These are phyloP conservation scores for Corydoras sp. DNA, from an alignment of 2,113 vertebrate species.

Conservation along the genomic window DNA sequence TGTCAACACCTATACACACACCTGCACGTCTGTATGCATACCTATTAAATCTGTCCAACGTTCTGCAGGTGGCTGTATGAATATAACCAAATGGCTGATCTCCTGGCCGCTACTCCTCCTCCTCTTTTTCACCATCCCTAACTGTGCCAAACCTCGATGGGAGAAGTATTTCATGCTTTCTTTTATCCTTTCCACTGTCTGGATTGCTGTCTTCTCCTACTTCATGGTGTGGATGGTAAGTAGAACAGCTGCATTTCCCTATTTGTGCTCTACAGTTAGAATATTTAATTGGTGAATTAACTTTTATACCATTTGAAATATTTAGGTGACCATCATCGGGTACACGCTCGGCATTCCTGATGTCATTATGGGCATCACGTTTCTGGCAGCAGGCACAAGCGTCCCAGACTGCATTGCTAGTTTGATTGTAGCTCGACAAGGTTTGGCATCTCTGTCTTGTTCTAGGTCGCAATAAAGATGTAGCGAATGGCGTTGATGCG, in stretches of 20 bases:
- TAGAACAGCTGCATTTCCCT: not conserved
- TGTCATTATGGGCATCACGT: conserved; percentile 81
- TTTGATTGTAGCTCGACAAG: conserved; percentile 95
- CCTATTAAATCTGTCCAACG: no score
- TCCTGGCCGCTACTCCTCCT: conserved; percentile 88
- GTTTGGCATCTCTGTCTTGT: conserved; percentile 55
- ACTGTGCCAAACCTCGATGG: conserved; percentile 91
- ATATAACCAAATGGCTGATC: conserved; percentile 85
- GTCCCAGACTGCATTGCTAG: conserved; percentile 98
- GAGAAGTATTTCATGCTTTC: conserved; percentile 91
- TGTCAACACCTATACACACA: no score
- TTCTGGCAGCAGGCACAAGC: conserved; percentile 78
- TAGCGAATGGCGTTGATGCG: no score
- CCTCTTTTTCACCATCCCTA: conserved; percentile 83
- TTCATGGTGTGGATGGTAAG: conserved; percentile 99
- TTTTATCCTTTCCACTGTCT: conserved; percentile 86
- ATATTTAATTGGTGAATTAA: not conserved
- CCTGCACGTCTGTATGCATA: not conserved
- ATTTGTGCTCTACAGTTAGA: not conserved
- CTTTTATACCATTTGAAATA: not conserved
- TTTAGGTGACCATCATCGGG: conserved; percentile 89
- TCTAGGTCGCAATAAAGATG: no score
- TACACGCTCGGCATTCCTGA: conserved; percentile 96
- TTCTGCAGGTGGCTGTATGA: conserved; percentile 69
- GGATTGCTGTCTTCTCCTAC: conserved; percentile 97